Base-by-base conservation (phyloP, 2,797 vertebrate genomes). In the Danio tinwini region DNA sequence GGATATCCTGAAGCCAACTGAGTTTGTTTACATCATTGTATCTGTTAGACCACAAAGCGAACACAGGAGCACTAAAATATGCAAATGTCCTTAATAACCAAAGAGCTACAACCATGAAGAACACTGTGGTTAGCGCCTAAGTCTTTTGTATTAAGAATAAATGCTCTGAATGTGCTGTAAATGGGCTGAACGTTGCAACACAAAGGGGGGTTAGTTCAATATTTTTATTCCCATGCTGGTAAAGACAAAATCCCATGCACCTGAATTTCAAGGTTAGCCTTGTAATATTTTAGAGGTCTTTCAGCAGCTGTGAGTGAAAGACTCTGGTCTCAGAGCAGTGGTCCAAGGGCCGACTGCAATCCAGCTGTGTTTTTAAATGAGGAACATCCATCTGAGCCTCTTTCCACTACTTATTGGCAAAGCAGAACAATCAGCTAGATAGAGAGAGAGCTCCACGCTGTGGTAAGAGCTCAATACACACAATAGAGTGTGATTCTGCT, bases 351-450 rank as follows among this genome's bases (percentile, higher is more conserved):
- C 83, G 85, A 83, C 84, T 85, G 78, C 86, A 88, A 85, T 86
- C 89, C 91, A 93, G 89, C 88, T 90, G 91, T 91, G 90, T 89
- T 90, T 92, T 91, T 91, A 91, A 90, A 91, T 86, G 82, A 90
- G 87, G 83, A 88, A 85, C 87, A 87, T 87, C 64, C 82, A 87
- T 85, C 85, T 87, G 83, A 85, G 85, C 89, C 87, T 76, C 49
- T 62, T 75, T 76, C 59, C 61, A 53, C 45, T 61, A 44, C 68
- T 72, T n/a, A 63, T 63, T 81, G 71, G 84, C 84, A 84, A 86
- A 89, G 53, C 42, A 80, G 53, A 58, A 59, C 85, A 82, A 83
- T 81, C 63, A 79, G 71, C 53, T 80, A 42, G 71, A 81, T 80
- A 49, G 86, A 78, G 71, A 86, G 65, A 88, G 83, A 86, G 93